Conservation (phyloP, 2,888 invertebrate species). For the Tribolium freemani region DNA sequence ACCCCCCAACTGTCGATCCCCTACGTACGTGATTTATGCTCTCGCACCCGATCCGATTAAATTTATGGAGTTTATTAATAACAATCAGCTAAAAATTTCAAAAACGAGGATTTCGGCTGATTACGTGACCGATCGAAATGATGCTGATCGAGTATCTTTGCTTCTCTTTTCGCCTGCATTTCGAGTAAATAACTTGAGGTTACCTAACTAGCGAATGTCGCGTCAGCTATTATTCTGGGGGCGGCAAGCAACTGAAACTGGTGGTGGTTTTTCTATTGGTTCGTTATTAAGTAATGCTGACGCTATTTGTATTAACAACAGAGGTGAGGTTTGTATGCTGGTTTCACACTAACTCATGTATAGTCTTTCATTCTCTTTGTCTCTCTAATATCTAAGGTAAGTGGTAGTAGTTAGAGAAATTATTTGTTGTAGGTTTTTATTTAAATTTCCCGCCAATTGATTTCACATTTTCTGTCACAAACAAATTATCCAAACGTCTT, state of each 20-base stretch:
- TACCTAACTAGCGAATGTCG: slow-evolving; percentile 28
- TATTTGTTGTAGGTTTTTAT: neutral
- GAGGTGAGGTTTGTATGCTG: slow-evolving; percentile 28
- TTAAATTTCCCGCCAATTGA: neutral
- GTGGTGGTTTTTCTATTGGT: slow-evolving; percentile 29
- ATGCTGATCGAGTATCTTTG: slow-evolving; percentile 8
- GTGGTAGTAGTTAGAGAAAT: neutral
- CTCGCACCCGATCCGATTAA: slow-evolving; percentile 30
- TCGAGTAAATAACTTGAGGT: slow-evolving; percentile 22
- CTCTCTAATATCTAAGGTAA: slow-evolving; percentile 16
- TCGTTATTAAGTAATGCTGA: slow-evolving; percentile 25
- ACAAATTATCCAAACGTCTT: no score
- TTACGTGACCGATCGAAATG: slow-evolving; percentile 30
- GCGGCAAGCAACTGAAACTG: slow-evolving; percentile 13
- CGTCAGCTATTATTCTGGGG: slow-evolving; percentile 30
- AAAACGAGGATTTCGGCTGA: neutral
- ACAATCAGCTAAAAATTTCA: slow-evolving; percentile 12
- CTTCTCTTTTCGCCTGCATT: neutral
- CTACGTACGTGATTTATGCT: slow-evolving; percentile 35
- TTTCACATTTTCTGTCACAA: no score
- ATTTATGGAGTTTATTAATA: slow-evolving; percentile 39
- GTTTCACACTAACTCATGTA: neutral
- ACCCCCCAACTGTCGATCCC: slow-evolving; percentile 20
- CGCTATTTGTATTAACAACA: neutral
- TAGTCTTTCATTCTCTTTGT: neutral